Percentiles rank a stretch among this genome's conserved stretches.
Evolutionary conservation across 2,797 vertebrate genomes (phyloP).

Genomic region (Psittacula derbiana): DNA sequence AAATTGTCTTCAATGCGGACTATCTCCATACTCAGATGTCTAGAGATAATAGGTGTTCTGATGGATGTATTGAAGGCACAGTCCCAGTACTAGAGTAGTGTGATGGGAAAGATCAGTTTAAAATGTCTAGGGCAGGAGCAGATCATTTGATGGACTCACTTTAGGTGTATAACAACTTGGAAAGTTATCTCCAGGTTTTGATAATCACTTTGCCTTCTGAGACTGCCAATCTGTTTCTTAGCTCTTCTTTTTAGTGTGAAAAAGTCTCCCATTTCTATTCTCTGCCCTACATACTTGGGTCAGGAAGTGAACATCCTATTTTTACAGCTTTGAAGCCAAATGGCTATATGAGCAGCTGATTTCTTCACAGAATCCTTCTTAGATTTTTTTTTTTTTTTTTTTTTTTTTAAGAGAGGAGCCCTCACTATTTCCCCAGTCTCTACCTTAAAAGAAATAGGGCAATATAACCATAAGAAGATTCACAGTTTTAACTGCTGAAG

Average conservation of each 20-base stretch:
- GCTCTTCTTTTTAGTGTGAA: constrained; percentile 54
- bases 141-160: constrained; percentile 8
- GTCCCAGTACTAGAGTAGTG: neutral
- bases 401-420: constrained; percentile 12
- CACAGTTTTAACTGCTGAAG: constrained; percentile 38
- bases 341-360: constrained; percentile 57
- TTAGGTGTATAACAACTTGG: constrained; percentile 31
- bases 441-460: constrained; percentile 58
- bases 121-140: constrained; percentile 35
- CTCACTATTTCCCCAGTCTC: constrained; percentile 7
- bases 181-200: constrained; percentile 60
- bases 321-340: constrained; percentile 65
- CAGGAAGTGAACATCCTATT: constrained; percentile 66
- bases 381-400: neutral
- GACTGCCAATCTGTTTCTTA: constrained; percentile 17
- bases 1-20: neutral
- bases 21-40: constrained; percentile 9
- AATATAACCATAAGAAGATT: constrained; percentile 24
- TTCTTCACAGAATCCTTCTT: constrained; percentile 64
- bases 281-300: constrained; percentile 66
- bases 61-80: constrained; percentile 15
- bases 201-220: constrained; percentile 50
- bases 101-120: constrained; percentile 26
- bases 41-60: neutral
- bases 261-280: constrained; percentile 59